Evolutionary conservation across 2,888 invertebrate genomes (phyloP).

Genomic region (Dolichomitus sp.): DNA sequence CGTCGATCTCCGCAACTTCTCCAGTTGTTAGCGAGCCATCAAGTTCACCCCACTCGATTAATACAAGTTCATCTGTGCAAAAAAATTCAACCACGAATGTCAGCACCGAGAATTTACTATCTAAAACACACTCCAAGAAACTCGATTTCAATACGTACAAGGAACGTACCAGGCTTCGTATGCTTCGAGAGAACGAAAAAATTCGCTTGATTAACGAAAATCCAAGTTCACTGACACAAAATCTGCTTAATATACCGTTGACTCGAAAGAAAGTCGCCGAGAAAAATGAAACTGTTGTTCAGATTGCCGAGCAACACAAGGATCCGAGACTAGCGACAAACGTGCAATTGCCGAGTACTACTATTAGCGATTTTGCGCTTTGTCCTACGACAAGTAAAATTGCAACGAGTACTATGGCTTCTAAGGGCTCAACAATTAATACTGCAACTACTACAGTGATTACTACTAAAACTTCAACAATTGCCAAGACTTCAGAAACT

Average conservation of each 20-base stretch:
- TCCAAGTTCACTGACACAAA: slow-evolving; percentile 71
- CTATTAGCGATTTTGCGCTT: background rate
- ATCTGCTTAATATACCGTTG: slow-evolving; percentile 74
- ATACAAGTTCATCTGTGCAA: background rate
- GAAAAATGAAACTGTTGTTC: background rate
- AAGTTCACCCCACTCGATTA: background rate
- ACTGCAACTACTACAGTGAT: background rate
- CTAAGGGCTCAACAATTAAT: background rate
- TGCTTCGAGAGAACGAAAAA: slow-evolving; percentile 65
- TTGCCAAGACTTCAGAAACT: background rate
- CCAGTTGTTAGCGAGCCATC: background rate
- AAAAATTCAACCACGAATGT: background rate
- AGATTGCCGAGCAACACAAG: background rate
- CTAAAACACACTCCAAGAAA: slow-evolving; percentile 71
- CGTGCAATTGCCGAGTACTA: background rate
- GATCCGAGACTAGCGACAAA: background rate
- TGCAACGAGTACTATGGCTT: background rate
- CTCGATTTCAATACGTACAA: slow-evolving; percentile 82
- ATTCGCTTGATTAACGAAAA: slow-evolving; percentile 66
- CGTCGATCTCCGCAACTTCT: background rate
- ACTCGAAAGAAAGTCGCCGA: slow-evolving; percentile 31
- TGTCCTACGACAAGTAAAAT: background rate
- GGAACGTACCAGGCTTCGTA: slow-evolving; percentile 76
- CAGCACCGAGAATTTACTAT: background rate
- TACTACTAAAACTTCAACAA: background rate